A percentile compares a stretch with the other conserved stretches of the same genome.
phyloP scores from a whole-genome alignment of 2,797 vertebrate genomes.

The Oreochromis mossambicus region DNA sequence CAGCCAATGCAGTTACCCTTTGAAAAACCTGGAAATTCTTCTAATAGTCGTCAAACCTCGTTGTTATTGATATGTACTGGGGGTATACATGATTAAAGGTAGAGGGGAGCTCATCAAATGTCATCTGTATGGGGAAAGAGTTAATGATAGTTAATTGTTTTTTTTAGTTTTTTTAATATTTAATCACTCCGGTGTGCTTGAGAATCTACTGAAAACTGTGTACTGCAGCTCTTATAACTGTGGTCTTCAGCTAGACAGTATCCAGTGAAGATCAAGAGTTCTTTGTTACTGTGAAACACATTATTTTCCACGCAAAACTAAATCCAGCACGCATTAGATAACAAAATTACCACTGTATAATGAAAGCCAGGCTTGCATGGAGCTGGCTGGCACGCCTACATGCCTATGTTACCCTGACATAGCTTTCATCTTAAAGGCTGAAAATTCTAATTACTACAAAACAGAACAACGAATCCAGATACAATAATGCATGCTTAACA shows the following conservation, averaged over 20 bases:
- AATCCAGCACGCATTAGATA: constrained; percentile 41
- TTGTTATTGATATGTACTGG: not conserved
- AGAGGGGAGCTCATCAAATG: not conserved
- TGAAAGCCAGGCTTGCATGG: constrained; percentile 16
- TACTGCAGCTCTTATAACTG: not conserved
- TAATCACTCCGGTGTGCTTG: not conserved
- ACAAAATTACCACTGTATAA: constrained; percentile 51
- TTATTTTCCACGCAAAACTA: constrained; percentile 31
- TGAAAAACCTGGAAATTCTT: not conserved
- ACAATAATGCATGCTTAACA: constrained; percentile 17
- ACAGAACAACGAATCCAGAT: constrained; percentile 48
- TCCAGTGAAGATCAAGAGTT: not conserved
- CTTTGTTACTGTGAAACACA: constrained; percentile 6
- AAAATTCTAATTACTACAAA: constrained; percentile 62
- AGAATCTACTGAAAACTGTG: not conserved
- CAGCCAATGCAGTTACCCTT: not conserved
- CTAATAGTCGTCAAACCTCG: fast-evolving
- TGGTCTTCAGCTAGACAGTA: not conserved
- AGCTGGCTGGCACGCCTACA: constrained; percentile 40
- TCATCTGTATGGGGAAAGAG: not conserved
- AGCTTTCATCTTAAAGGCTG: constrained; percentile 28
- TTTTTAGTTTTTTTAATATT: not conserved
- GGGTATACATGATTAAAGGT: not conserved
- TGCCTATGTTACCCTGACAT: constrained; percentile 30
- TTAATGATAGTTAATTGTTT: not conserved